Evolutionary conservation across 30 jellyfish, hydroid and myxozoan species (phyloP).

Genomic region (Sanderia malayensis): DNA sequence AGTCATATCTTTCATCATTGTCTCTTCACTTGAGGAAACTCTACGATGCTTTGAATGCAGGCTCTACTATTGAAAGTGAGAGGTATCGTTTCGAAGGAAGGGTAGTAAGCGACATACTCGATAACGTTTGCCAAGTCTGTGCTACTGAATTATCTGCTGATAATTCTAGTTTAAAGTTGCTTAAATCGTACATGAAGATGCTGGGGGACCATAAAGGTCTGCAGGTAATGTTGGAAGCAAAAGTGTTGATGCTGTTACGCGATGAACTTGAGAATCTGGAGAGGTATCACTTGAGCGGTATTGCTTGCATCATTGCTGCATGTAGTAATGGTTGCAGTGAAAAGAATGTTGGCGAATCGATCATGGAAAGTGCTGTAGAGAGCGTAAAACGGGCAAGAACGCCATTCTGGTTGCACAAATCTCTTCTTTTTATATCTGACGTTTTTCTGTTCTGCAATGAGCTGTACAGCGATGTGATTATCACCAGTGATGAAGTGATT

Average conservation of each 20-base stretch:
- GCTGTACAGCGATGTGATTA: constrained; percentile 18
- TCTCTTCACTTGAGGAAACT: constrained; percentile 16
- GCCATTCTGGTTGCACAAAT: background rate
- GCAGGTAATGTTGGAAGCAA: background rate
- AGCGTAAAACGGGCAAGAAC: background rate
- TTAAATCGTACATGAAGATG: background rate
- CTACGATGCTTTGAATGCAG: background rate
- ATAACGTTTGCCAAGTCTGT: constrained; percentile 28
- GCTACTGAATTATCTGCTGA: background rate
- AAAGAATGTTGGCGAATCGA: background rate
- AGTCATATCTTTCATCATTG: constrained; percentile 23
- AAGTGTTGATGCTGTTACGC: background rate
- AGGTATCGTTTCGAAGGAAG: background rate
- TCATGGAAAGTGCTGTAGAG: background rate
- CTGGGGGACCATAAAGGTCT: background rate
- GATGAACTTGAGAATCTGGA: constrained; percentile 11
- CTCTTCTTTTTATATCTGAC: constrained; percentile 24
- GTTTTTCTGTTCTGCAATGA: constrained; percentile 9
- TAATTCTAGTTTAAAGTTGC: constrained; percentile 1
- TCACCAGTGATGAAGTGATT: constrained; percentile 7
- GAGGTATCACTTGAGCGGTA: constrained; percentile 30
- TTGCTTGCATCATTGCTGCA: constrained; percentile 35
- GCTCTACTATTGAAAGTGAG: background rate
- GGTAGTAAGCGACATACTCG: constrained; percentile 20
- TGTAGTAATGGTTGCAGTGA: background rate